Conservation (phyloP, 2,797 vertebrate genomes). For the Clamator glandarius region DNA sequence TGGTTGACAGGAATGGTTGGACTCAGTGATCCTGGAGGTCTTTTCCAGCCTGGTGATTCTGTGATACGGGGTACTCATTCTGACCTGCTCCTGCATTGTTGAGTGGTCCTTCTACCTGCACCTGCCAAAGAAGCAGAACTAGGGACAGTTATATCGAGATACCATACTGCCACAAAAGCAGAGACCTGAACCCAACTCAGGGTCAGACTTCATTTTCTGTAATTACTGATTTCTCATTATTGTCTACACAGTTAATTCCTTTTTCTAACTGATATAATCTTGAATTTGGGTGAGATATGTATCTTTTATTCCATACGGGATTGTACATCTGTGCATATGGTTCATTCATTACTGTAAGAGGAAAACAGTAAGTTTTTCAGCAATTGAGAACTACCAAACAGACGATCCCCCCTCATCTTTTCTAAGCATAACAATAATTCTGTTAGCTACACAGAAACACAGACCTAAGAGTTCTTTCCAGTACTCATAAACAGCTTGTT, state of each 20-base stretch:
- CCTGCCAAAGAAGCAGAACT: neutral
- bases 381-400: neutral
- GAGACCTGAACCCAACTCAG: neutral
- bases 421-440: neutral
- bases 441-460: neutral
- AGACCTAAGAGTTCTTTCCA: neutral
- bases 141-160: neutral
- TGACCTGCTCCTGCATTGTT: neutral
- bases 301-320: neutral
- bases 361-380: neutral
- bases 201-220: rapidly evolving
- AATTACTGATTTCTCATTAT: neutral
- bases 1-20: too few species aligned
- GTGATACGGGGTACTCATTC: neutral
- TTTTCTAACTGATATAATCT: neutral
- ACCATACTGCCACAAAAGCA: neutral
- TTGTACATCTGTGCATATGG: neutral
- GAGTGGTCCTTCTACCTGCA: neutral
- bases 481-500: neutral
- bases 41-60: too few species aligned
- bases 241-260: neutral
- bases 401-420: rapidly evolving
- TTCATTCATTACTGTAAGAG: neutral
- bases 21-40: too few species aligned
- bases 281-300: neutral